Evolutionary conservation across 2,888 invertebrate genomes (phyloP).

Genomic region (Limnephilus marmoratus): DNA sequence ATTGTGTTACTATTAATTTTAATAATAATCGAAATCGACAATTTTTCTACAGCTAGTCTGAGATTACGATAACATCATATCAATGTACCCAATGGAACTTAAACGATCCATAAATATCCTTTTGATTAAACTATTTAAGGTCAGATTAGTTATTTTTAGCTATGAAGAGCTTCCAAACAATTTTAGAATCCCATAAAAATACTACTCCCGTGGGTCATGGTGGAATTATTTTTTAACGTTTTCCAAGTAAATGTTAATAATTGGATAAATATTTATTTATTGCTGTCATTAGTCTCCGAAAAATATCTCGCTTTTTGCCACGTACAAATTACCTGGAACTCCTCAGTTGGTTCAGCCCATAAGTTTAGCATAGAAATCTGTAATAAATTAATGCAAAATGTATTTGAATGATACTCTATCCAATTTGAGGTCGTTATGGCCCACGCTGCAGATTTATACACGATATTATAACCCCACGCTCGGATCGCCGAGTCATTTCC

Average conservation of each 20-base stretch:
- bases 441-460: constrained; percentile 37
- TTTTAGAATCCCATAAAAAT: too few relatives aligned
- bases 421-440: constrained; percentile 55
- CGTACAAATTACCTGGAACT: not conserved
- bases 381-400: constrained; percentile 44
- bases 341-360: constrained; percentile 5
- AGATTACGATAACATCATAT: not conserved
- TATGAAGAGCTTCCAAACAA: too few relatives aligned
- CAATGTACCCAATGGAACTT: not conserved
- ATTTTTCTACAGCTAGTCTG: not conserved
- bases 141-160: too few relatives aligned
- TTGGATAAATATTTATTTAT: too few relatives aligned
- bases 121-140: too few relatives aligned
- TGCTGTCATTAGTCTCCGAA: not conserved
- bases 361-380: constrained; percentile 6
- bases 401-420: constrained; percentile 50
- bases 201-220: too few relatives aligned
- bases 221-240: too few relatives aligned
- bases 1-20: too few relatives aligned
- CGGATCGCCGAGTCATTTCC: constrained; percentile 41
- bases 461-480: constrained; percentile 40
- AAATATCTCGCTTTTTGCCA: not conserved
- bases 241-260: too few relatives aligned
- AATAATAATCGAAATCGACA: too few relatives aligned
- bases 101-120: too few relatives aligned